A percentile compares a stretch with the other conserved stretches of the same genome.
These are phyloP conservation scores for Aphelenchoides besseyi DNA, from an alignment of 1,140 invertebrate genomes.

Conservation along the genomic window DNA sequence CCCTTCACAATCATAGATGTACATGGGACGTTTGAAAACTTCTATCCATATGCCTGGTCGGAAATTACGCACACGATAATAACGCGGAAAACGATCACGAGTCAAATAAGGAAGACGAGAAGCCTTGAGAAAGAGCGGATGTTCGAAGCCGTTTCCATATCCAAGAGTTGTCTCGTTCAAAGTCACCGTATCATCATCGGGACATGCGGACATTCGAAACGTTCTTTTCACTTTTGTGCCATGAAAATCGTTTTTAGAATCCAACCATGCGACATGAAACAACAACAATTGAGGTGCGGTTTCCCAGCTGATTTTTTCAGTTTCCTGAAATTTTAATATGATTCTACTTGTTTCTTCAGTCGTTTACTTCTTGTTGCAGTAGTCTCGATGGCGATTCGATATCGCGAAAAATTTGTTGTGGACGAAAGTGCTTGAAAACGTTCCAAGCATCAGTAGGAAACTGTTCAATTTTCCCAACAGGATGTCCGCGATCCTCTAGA, in stretches of 20 bases:
- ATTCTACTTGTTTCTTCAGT: background rate
- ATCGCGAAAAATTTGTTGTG: slow-evolving; percentile 18
- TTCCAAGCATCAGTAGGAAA: slow-evolving; percentile 43
- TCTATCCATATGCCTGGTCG: slow-evolving; percentile 38
- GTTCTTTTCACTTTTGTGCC: slow-evolving; percentile 34
- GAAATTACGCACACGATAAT: slow-evolving; percentile 25
- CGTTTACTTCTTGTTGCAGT: background rate
- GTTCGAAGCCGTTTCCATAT: slow-evolving; percentile 9
- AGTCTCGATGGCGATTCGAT: background rate
- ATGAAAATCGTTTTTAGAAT: slow-evolving; percentile 45
- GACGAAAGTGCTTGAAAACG: slow-evolving; percentile 28
- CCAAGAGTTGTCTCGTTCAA: slow-evolving; percentile 40
- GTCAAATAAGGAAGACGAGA: background rate
- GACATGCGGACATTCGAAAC: slow-evolving; percentile 32
- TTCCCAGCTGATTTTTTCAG: slow-evolving; percentile 31
- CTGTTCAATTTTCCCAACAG: slow-evolving; percentile 20
- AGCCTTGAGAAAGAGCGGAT: background rate
- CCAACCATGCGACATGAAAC: slow-evolving; percentile 39
- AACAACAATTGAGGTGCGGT: slow-evolving; percentile 19
- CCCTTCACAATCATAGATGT: slow-evolving; percentile 35
- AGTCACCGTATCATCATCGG: slow-evolving; percentile 36
- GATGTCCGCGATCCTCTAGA: slow-evolving; percentile 33
- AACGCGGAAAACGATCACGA: slow-evolving; percentile 12
- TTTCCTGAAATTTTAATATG: slow-evolving; percentile 15
- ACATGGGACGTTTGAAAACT: slow-evolving; percentile 41